Percentiles rank a stretch among this genome's conserved stretches.
phyloP scores from a whole-genome alignment of 2,797 vertebrate genomes.

The Pipistrellus pipistrellus region DNA sequence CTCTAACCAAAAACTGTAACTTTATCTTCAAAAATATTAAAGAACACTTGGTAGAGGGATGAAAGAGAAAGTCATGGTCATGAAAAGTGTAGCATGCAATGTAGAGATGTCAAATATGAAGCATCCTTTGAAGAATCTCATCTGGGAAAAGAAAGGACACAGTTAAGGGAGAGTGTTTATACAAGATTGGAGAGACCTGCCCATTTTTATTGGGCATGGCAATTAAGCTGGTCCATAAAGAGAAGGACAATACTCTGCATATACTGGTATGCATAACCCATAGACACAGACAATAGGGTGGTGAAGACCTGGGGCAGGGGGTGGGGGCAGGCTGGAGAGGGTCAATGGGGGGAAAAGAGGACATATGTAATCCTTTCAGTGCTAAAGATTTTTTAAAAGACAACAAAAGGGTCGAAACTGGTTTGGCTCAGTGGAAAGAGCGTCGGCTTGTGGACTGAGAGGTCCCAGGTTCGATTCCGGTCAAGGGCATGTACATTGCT shows the following conservation, averaged over 20 bases:
- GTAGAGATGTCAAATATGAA: neutral
- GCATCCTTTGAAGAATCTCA: neutral
- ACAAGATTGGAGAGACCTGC: neutral
- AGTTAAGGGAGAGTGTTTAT: neutral
- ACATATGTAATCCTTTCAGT: no score
- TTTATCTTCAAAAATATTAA: slow-evolving; percentile 49
- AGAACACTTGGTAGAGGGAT: neutral
- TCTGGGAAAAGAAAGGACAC: neutral
- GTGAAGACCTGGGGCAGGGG: no score
- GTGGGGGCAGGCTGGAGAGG: no score
- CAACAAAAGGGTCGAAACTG: neutral
- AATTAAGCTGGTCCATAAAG: neutral
- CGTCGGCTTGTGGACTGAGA: no score
- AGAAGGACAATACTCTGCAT: neutral
- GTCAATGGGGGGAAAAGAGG: no score
- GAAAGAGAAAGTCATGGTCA: neutral
- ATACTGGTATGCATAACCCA: no score
- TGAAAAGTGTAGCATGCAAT: neutral
- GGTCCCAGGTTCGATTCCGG: no score
- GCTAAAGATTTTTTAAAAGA: neutral
- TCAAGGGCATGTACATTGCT: no score
- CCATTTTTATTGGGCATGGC: neutral
- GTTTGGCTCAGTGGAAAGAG: no score
- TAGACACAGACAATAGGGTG: no score
- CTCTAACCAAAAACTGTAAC: slow-evolving; percentile 13